phyloP scores from a whole-genome alignment of 2,888 invertebrate genomes.

The Blera fallax region DNA sequence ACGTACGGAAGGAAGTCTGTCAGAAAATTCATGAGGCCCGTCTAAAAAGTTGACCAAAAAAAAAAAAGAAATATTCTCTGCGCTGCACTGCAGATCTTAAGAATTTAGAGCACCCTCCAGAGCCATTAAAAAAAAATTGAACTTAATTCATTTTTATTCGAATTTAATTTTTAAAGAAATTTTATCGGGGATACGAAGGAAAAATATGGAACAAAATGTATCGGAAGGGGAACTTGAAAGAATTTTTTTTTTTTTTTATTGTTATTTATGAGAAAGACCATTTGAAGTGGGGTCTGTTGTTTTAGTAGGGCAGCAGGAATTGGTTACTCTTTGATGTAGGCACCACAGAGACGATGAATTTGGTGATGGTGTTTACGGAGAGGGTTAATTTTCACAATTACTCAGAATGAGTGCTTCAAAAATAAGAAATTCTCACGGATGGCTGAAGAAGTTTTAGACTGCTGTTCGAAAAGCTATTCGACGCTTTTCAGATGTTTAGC shows the following conservation, averaged over 20 bases:
- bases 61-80: not conserved
- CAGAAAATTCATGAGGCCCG: not conserved
- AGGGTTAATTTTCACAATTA: not conserved
- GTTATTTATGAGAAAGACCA: conserved; percentile 14
- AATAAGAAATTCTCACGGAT: too few relatives aligned
- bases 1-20: conserved; percentile 3
- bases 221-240: conserved; percentile 4
- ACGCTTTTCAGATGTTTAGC: not conserved
- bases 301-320: not conserved
- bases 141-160: conserved; percentile 29
- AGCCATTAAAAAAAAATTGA: conserved; percentile 13
- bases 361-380: not conserved
- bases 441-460: too few relatives aligned
- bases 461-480: too few relatives aligned
- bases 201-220: not conserved
- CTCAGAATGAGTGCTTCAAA: not conserved
- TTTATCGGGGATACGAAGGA: not conserved
- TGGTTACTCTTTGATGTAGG: not conserved
- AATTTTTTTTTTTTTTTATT: not conserved
- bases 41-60: conserved; percentile 10
- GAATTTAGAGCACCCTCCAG: conserved; percentile 38
- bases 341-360: not conserved
- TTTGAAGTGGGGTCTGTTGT: not conserved
- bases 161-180: conserved; percentile 4
- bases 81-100: not conserved